Percentiles rank a stretch among this genome's conserved stretches.
Conservation (phyloP, 2,797 vertebrate genomes). For the Halcyon badia region DNA sequence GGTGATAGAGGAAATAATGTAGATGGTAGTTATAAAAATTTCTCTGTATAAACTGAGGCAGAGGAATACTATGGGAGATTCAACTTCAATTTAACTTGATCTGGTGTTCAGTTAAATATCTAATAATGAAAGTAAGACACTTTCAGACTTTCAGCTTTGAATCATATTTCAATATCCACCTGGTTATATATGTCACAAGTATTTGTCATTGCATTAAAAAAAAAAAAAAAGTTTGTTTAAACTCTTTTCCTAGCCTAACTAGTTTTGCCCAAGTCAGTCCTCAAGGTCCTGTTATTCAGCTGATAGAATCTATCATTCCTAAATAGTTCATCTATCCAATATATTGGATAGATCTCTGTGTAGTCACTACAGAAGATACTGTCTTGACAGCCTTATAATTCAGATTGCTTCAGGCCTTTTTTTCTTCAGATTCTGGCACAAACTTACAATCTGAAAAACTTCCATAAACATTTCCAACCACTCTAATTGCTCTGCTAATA, state of each 20-base stretch:
- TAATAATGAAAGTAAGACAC: neutral
- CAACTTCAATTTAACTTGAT: neutral
- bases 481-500: neutral
- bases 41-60: neutral
- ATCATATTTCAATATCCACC: neutral
- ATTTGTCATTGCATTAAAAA: neutral
- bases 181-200: neutral
- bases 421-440: neutral
- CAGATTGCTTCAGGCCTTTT: neutral
- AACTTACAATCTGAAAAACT: neutral
- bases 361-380: neutral
- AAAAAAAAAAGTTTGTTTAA: neutral
- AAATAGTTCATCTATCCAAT: neutral
- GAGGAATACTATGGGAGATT: neutral
- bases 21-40: neutral
- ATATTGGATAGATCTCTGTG: neutral
- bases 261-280: neutral
- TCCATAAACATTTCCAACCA: neutral
- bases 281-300: rapidly evolving
- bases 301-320: neutral
- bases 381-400: neutral
- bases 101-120: neutral
- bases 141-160: neutral
- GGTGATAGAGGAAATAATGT: neutral
- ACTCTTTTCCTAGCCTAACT: neutral